These are phyloP conservation scores for Yponomeuta plumbellus DNA, from an alignment of 2,888 invertebrate genomes.

Conservation along the genomic window DNA sequence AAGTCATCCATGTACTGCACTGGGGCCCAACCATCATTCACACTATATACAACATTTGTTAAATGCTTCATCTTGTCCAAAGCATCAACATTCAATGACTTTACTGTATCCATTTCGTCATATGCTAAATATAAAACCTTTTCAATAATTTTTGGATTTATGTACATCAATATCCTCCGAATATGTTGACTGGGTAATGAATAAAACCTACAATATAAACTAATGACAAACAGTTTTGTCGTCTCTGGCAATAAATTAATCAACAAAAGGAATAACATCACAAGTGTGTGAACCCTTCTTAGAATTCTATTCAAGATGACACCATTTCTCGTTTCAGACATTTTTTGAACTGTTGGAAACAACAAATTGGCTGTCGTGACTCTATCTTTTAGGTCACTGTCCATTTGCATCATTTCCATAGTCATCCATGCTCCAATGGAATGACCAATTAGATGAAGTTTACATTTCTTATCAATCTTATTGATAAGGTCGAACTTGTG, in stretches of 20 bases:
- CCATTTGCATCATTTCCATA: constrained; percentile 81
- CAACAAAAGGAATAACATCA: constrained; percentile 59
- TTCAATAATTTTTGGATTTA: constrained; percentile 76
- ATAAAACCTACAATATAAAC: constrained; percentile 71
- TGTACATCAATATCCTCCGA: constrained; percentile 71
- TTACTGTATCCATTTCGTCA: constrained; percentile 88
- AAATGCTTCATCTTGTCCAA: constrained; percentile 79
- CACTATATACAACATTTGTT: constrained; percentile 84
- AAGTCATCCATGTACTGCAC: constrained; percentile 81
- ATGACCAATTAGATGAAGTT: constrained; percentile 90
- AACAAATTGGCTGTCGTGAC: constrained; percentile 83
- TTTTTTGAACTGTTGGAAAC: constrained; percentile 91
- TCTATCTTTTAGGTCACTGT: constrained; percentile 67
- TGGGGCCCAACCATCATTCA: constrained; percentile 90
- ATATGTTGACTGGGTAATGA: constrained; percentile 69
- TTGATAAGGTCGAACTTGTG: constrained; percentile 88
- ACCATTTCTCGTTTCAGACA: constrained; percentile 86
- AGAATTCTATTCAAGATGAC: constrained; percentile 79
- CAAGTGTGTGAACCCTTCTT: constrained; percentile 44
- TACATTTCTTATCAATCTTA: constrained; percentile 82
- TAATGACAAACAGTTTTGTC: constrained; percentile 68
- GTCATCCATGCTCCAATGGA: constrained; percentile 93
- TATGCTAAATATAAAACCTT: constrained; percentile 83
- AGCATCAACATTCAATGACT: constrained; percentile 78
- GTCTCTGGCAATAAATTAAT: constrained; percentile 68